Evolutionary conservation across 1,140 invertebrate species (phyloP), one percentile per base, ranked within the genome.

Genomic region (Halyomorpha halys): DNA sequence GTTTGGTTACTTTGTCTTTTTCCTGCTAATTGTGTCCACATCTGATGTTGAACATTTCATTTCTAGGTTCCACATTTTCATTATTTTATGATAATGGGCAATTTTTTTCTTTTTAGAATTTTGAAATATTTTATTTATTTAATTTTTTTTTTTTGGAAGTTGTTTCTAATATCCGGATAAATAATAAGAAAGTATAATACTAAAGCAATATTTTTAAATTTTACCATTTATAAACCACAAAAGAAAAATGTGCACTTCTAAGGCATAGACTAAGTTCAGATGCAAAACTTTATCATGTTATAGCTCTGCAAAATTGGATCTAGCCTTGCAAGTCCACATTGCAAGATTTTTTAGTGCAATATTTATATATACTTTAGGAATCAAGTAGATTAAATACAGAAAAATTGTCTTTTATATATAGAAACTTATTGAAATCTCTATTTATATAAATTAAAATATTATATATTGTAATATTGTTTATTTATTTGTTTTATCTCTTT

Each of bases 381-480:
- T 18, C 11, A 11, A 19, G 19, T 49, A 19, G 19, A 49, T 13
- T 49, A 49, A 49, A 49, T 19, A 49, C 19, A 21, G n/a, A 49
- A 49, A 21, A 19, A 19, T 49, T 49, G 47, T 49, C 47, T 49
- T 49, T 49, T 49, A 49, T 49, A 49, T 49, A 49, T 19, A 49
- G 19, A 49, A 19, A 49, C 19, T 56, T 56, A 23, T 23, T 25
- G 9, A 23, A 56, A 56, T 56, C 23, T 15, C 53, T 56, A 23
- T 25, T 56, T 56, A 56, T 16, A 21, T 23, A 56, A 25, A 23
- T 23, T 23, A 16, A 21, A 56, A 16, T 56, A 47, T 47, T 47
- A 16, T 25, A 56, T 56, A 56, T 23, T 56, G 23, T 23, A 25
- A 23, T 21, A 25, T 19, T 23, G 23, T 56, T 21, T 56, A 16